Base-by-base conservation (phyloP, 2,797 vertebrate genomes). In the Parambassis ranga region DNA sequence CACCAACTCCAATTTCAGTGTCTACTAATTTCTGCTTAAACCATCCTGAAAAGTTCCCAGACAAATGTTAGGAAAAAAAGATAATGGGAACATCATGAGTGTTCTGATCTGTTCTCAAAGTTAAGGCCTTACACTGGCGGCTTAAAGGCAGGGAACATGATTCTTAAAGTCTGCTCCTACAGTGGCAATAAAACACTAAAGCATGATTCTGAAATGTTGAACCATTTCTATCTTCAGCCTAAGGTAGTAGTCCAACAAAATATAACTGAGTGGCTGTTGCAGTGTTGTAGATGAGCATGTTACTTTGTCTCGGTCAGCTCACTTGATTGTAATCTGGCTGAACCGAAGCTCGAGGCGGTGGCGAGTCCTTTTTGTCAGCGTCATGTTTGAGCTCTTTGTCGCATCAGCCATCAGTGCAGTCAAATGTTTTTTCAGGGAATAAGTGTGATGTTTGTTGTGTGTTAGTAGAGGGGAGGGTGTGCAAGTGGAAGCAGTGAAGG, bases 371-470 rank as follows among this genome's bases (percentile, higher is more conserved):
- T 78, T 71, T 75, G 51, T 82, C 55, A 22, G 55, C 62, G 50
- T 80, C 71, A 41, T 86, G 84, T 88, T 85, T 81, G 64, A 75
- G 62, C 28, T 82, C 85, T 85, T 84, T 90, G 85, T 88, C 16
- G 75, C 16, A 15, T 47, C 63, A 16, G 62, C 71, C 62, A 28
- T 80, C 24, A 16, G 61, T 16, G 22, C 63, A 79, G 77, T 84
- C 70, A 71, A 79, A 79, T 73, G 71, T 82, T 82, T 81, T 79
- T 81, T 72, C 61, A 62, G 71, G 61, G 73, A 67, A 72, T 84
- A 77, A 87, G 78, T 78, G 85, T 88, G 84, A 83, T 87, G 81
- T 81, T 86, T 87, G 87, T 87, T 84, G 81, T 78, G 74, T 63
- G 71, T 60, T 65, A 43, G 74, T 52, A 48, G 60, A 47, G 32